Evolutionary conservation across 2,797 vertebrate species (phyloP).

Genomic region (Mus spretus): DNA sequence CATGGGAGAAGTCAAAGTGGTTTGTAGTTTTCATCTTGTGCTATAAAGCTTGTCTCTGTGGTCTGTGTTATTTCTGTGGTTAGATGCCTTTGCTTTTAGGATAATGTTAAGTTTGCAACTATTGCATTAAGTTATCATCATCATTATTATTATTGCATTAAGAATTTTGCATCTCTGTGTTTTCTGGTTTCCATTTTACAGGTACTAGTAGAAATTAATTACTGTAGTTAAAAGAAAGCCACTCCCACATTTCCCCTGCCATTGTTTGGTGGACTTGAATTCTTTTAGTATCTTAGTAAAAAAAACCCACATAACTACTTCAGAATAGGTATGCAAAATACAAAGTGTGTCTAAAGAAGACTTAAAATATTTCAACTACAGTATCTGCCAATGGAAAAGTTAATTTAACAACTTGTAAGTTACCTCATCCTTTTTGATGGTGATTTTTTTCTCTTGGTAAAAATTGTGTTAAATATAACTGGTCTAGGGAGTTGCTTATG

Average conservation of each 20-base stretch:
- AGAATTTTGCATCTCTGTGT: not conserved
- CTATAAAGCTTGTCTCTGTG: not conserved
- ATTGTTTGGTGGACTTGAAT: conserved; percentile 11
- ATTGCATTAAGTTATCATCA: not conserved
- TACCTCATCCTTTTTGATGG: conserved; percentile 13
- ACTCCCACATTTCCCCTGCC: not conserved
- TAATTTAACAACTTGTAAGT: not conserved
- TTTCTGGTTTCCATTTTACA: conserved; percentile 28
- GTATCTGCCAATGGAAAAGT: not conserved
- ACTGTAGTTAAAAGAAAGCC: conserved; percentile 18
- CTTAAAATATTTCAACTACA: conserved; percentile 18
- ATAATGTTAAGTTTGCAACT: conserved; percentile 17
- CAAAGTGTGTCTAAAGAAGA: conserved; percentile 5
- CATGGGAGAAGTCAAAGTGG: conserved; percentile 38
- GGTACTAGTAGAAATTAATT: conserved; percentile 22
- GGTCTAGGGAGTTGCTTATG: not conserved
- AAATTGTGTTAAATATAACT: not conserved
- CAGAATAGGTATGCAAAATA: not conserved
- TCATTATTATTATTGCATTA: not conserved
- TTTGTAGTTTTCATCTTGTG: conserved; percentile 37
- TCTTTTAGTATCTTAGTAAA: not conserved
- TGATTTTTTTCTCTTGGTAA: conserved; percentile 26
- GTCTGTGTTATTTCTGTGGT: conserved; percentile 23
- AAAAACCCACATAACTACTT: not conserved
- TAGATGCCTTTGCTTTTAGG: not conserved